Evolutionary conservation across 2,113 vertebrate genomes (phyloP).

Genomic region (Festucalex cinctus): DNA sequence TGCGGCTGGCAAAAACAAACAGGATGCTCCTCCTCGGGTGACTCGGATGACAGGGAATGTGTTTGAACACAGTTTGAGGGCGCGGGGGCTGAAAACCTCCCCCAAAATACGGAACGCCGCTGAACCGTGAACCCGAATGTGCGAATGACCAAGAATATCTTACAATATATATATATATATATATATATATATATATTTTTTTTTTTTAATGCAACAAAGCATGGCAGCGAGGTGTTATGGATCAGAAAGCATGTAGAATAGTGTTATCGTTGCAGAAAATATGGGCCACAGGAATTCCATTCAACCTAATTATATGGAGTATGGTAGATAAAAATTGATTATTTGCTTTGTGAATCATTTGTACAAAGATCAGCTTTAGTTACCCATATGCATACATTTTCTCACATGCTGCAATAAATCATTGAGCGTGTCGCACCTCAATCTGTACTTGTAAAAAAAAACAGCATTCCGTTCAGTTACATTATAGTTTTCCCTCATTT

Average conservation of each 20-base stretch:
- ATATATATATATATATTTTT: too few relatives aligned
- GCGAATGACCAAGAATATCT: background rate
- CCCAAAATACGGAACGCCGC: background rate
- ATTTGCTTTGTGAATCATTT: too few relatives aligned
- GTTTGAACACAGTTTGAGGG: slow-evolving; percentile 46
- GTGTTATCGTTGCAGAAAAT: background rate
- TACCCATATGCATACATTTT: too few relatives aligned
- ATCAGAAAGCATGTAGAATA: background rate
- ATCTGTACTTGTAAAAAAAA: too few relatives aligned
- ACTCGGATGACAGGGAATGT: slow-evolving; percentile 50
- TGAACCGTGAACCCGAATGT: background rate
- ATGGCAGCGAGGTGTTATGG: background rate
- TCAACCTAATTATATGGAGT: too few relatives aligned
- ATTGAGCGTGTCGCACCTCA: too few relatives aligned
- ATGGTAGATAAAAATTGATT: too few relatives aligned
- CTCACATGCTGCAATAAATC: too few relatives aligned
- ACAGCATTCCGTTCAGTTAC: too few relatives aligned
- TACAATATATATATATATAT: too few relatives aligned
- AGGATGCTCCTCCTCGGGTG: slow-evolving; percentile 57
- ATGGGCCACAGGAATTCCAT: background rate
- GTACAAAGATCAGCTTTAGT: too few relatives aligned
- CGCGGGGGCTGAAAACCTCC: slow-evolving; percentile 3
- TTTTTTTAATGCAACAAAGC: background rate
- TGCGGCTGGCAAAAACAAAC: slow-evolving; percentile 56
- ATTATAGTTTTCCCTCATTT: too few relatives aligned